phyloP scores from a whole-genome alignment of 2,113 vertebrate genomes.

The Cololabis saira region DNA sequence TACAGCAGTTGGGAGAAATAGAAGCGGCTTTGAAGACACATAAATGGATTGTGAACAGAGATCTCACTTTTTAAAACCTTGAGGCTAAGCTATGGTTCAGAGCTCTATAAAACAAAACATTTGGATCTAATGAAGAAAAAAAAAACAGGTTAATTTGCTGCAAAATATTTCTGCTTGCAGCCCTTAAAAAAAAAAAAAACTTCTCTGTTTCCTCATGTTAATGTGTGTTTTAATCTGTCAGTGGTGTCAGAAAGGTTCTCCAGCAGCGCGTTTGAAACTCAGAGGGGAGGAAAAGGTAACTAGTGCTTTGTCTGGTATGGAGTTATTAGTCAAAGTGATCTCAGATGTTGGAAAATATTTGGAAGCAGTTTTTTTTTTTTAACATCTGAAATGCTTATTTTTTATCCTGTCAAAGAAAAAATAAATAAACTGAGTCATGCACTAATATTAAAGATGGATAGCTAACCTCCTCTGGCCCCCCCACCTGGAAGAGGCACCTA shows the following conservation, averaged over 20 bases:
- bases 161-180: slow-evolving; percentile 62
- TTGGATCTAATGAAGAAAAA: slow-evolving; percentile 30
- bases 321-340: slow-evolving; percentile 19
- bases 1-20: slow-evolving; percentile 39
- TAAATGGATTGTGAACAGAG: slow-evolving; percentile 52
- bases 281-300: slow-evolving; percentile 9
- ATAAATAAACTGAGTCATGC: too few relatives aligned
- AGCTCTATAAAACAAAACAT: slow-evolving; percentile 54
- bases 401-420: too few relatives aligned
- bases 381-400: background rate
- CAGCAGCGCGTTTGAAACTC: slow-evolving; percentile 31
- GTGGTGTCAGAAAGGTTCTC: slow-evolving; percentile 30
- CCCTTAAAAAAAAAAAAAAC: slow-evolving; percentile 33
- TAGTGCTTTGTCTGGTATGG: slow-evolving; percentile 18
- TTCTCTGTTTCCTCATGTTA: slow-evolving; percentile 54
- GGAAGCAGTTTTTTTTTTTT: slow-evolving; percentile 9
- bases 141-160: slow-evolving; percentile 39
- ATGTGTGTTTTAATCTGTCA: slow-evolving; percentile 49
- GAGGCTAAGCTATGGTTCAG: slow-evolving; percentile 16
- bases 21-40: slow-evolving; percentile 53
- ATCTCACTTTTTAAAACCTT: slow-evolving; percentile 48
- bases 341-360: slow-evolving; percentile 1
- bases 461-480: too few relatives aligned
- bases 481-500: too few relatives aligned
- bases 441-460: too few relatives aligned